These are phyloP conservation scores for Digitonthophagus gazella DNA, from an alignment of 2,888 invertebrate genomes.

Conservation along the genomic window DNA sequence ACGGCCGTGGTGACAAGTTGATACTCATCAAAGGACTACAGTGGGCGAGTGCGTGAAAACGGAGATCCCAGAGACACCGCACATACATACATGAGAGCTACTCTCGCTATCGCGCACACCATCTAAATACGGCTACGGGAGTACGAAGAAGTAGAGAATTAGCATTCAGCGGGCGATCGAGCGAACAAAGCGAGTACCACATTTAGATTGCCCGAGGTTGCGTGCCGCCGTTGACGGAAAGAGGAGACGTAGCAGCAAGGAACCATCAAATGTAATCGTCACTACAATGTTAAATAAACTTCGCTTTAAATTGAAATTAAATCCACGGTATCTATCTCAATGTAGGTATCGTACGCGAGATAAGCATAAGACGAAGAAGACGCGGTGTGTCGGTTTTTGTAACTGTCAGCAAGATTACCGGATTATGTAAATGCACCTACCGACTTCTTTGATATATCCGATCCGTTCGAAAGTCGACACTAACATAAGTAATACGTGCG, in stretches of 20 bases:
- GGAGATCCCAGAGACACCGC: neutral
- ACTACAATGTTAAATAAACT: no score
- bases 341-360: no score
- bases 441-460: neutral
- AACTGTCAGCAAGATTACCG: neutral
- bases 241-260: neutral
- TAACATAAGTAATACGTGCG: neutral
- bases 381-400: neutral
- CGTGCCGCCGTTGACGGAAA: constrained; percentile 1
- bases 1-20: constrained; percentile 26
- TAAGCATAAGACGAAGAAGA: no score
- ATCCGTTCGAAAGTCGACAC: neutral
- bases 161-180: constrained; percentile 42
- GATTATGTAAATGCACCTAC: neutral
- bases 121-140: constrained; percentile 38
- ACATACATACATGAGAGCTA: constrained; percentile 45
- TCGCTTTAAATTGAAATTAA: no score
- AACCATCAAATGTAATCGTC: neutral
- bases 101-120: constrained; percentile 42
- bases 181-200: neutral
- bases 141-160: constrained; percentile 44
- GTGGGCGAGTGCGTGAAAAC: constrained; percentile 36
- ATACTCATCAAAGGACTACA: constrained; percentile 42
- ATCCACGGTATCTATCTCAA: no score
- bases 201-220: constrained; percentile 7